Evolutionary conservation across 2,113 vertebrate genomes (phyloP), one percentile per base, ranked within the genome.

Genomic region (Steatornis caripensis): DNA sequence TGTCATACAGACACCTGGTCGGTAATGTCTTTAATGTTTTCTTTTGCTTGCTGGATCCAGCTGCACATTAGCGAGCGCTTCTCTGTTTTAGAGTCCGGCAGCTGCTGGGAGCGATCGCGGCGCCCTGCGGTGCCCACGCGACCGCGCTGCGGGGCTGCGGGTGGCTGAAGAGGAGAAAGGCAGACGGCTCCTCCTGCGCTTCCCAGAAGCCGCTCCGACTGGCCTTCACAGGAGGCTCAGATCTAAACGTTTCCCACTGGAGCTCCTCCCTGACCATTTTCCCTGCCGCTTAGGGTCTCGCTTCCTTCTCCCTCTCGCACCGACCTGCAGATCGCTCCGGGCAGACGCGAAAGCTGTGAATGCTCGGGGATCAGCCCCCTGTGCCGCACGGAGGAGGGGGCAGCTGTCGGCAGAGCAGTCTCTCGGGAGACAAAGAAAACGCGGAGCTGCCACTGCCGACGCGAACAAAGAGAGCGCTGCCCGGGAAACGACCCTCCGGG

Each of bases 401-500:
- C n/a, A n/a, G n/a, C n/a, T n/a, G n/a, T n/a, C n/a, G n/a, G n/a
- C n/a, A n/a, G n/a, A n/a, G n/a, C 8, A 29, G 11, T 0, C 3
- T 5, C 17, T 3, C 2, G 2, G 1, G 0, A 45, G 2, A 61
- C 32, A 86, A 74, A 46, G 19, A 17, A 54, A 46, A 11, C 3
- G 6, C 1, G 6, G 8, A 37, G 6, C 8, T 2, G 5, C 18
- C n/a, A 3, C 3, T 19, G 6, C 18, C 5, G 6, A 29, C 6
- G 3, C 5, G 6, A 86, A 92, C 66, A 91, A 95, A 87, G 64
- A 4, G 2, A 13, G 10, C 8, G 8, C 6, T 19, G 6, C 10
- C 3, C 7, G 1, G 4, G 2, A 41, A 46, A 3, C 1, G 0
- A 3, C 14, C 22, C 27, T 7, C 11, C 12, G 3, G 0, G 2